A percentile compares a stretch with the other conserved stretches of the same genome.
Evolutionary conservation across 2,797 vertebrate genomes (phyloP).

Genomic region (Agapornis canus): DNA sequence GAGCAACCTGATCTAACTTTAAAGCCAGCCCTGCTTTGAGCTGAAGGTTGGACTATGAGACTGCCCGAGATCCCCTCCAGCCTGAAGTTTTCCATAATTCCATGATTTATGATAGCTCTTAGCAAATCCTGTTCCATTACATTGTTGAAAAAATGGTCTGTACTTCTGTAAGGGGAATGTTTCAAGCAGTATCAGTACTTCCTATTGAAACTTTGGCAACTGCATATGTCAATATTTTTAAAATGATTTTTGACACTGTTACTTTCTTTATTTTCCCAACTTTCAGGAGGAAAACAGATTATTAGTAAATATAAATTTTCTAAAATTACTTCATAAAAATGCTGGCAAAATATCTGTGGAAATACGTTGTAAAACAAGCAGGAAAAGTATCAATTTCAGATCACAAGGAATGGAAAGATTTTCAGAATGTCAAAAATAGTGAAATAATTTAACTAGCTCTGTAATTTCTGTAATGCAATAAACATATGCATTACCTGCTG

Average conservation of each 20-base stretch:
- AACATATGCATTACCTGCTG: slow-evolving; percentile 62
- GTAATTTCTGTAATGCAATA: slow-evolving; percentile 59
- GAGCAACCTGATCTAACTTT: slow-evolving; percentile 12
- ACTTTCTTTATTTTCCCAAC: not conserved
- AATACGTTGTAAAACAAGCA: slow-evolving; percentile 29
- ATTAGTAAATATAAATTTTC: slow-evolving; percentile 53
- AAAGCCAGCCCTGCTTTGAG: slow-evolving; percentile 13
- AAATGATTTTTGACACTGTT: not conserved
- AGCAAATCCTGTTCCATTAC: slow-evolving; percentile 19
- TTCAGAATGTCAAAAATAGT: slow-evolving; percentile 61
- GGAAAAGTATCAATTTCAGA: slow-evolving; percentile 56
- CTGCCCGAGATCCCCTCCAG: not conserved
- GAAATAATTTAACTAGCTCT: slow-evolving; percentile 67
- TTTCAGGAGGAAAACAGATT: slow-evolving; percentile 3
- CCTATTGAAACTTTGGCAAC: not conserved
- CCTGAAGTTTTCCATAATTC: slow-evolving; percentile 21
- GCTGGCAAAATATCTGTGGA: slow-evolving; percentile 46
- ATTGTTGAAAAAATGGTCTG: slow-evolving; percentile 4
- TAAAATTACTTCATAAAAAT: slow-evolving; percentile 16
- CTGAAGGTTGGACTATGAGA: not conserved
- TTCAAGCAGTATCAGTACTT: slow-evolving; percentile 13
- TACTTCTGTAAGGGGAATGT: slow-evolving; percentile 15
- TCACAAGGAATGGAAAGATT: slow-evolving; percentile 62
- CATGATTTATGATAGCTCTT: slow-evolving; percentile 39
- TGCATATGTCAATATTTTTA: not conserved